phyloP scores from a whole-genome alignment of 2,888 invertebrate genomes.

The Ceratothoa steindachneri region DNA sequence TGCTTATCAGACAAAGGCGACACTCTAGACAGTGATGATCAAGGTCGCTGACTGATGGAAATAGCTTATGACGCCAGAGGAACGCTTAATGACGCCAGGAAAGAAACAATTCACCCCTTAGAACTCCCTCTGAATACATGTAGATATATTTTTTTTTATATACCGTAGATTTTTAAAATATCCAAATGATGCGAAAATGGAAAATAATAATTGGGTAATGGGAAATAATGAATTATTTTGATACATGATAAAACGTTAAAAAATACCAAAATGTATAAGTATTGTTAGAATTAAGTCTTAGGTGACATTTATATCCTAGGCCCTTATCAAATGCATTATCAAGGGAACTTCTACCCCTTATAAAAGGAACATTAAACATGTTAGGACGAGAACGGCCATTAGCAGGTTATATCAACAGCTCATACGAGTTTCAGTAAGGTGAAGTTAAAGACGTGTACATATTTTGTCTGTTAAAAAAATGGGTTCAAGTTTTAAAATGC shows the following conservation, averaged over 20 bases:
- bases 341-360: no score
- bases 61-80: background rate
- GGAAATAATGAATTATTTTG: background rate
- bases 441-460: no score
- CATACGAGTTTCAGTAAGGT: no score
- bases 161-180: background rate
- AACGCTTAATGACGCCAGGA: background rate
- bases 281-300: background rate
- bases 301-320: background rate
- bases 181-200: no score
- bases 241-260: background rate
- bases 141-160: background rate
- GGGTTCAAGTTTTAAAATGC: no score
- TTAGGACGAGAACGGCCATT: no score
- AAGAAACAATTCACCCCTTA: no score
- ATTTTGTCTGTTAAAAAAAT: no score
- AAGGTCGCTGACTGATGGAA: constrained; percentile 40
- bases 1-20: constrained; percentile 47
- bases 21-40: constrained; percentile 52
- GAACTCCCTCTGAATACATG: background rate
- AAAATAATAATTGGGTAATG: no score
- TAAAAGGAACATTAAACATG: no score
- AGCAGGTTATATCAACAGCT: no score
- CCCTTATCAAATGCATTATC: background rate
- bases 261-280: background rate